Evolutionary conservation across 2,888 invertebrate genomes (phyloP).

Genomic region (Bedellia somnulentella): DNA sequence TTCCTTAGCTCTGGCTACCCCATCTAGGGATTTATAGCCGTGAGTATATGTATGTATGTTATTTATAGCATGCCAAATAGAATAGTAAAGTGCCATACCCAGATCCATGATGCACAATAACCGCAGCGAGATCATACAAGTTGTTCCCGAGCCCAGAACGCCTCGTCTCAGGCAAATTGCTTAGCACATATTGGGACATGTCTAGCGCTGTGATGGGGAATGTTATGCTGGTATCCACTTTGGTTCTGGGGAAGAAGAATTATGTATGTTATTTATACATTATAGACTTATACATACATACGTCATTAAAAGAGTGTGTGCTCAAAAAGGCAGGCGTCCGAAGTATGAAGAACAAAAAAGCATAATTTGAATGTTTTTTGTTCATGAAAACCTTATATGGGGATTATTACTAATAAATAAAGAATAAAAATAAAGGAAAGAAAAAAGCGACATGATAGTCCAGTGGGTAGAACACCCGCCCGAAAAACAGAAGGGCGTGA

Average conservation of each 20-base stretch:
- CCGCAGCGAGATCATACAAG: constrained; percentile 78
- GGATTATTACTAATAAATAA: too few species aligned
- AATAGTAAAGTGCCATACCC: constrained; percentile 61
- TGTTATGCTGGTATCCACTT: constrained; percentile 76
- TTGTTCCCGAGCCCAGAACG: constrained; percentile 64
- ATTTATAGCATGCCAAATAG: background rate
- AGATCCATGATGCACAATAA: constrained; percentile 80
- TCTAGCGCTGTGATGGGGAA: constrained; percentile 77
- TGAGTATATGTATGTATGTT: background rate
- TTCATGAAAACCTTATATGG: too few species aligned
- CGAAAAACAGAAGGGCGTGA: too few species aligned
- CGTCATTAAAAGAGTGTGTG: too few species aligned
- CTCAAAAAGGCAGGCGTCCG: too few species aligned
- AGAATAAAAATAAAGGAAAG: too few species aligned
- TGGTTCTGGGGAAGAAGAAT: constrained; percentile 44
- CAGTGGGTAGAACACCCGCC: too few species aligned
- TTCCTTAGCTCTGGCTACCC: background rate
- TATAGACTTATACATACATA: too few species aligned
- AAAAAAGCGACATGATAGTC: too few species aligned
- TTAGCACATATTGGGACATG: constrained; percentile 75
- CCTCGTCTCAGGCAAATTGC: constrained; percentile 65
- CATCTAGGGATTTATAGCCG: background rate
- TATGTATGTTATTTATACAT: too few species aligned
- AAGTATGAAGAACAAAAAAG: too few species aligned
- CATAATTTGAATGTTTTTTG: too few species aligned